Percentiles rank a stretch among this genome's conserved stretches.
Evolutionary conservation across 2,797 vertebrate species (phyloP).

Genomic region (Phrynocephalus guinanensis): DNA sequence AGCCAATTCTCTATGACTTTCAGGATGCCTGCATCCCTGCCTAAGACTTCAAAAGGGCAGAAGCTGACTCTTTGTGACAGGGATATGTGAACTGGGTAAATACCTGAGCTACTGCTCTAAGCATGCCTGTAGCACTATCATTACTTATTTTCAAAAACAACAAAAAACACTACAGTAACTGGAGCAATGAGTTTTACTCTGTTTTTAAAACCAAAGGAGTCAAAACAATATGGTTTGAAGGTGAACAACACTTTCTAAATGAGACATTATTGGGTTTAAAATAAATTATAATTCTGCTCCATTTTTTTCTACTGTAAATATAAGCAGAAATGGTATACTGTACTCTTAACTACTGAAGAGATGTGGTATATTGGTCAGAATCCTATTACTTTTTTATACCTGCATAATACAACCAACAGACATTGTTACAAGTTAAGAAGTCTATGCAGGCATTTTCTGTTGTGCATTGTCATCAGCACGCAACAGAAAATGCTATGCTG

Average conservation of each 20-base stretch:
- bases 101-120: constrained; percentile 60
- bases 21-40: constrained; percentile 51
- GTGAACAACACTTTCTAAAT: neutral
- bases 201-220: constrained; percentile 63
- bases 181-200: constrained; percentile 61
- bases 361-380: too few relatives aligned
- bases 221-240: constrained; percentile 53
- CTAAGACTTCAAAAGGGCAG: constrained; percentile 63
- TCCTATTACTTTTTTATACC: too few relatives aligned
- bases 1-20: constrained; percentile 49
- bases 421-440: too few relatives aligned
- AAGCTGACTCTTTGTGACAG: constrained; percentile 68
- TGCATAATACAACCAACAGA: too few relatives aligned
- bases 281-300: neutral
- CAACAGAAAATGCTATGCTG: too few relatives aligned
- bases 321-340: neutral
- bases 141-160: constrained; percentile 45
- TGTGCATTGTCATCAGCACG: too few relatives aligned
- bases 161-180: constrained; percentile 33
- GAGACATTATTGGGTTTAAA: neutral
- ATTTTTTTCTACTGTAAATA: neutral
- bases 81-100: constrained; percentile 67
- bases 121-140: constrained; percentile 68
- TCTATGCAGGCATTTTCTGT: too few relatives aligned
- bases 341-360: neutral